Evolutionary conservation across 2,888 invertebrate species (phyloP), one percentile per base, ranked within the genome.

Genomic region (Yponomeuta plumbellus): DNA sequence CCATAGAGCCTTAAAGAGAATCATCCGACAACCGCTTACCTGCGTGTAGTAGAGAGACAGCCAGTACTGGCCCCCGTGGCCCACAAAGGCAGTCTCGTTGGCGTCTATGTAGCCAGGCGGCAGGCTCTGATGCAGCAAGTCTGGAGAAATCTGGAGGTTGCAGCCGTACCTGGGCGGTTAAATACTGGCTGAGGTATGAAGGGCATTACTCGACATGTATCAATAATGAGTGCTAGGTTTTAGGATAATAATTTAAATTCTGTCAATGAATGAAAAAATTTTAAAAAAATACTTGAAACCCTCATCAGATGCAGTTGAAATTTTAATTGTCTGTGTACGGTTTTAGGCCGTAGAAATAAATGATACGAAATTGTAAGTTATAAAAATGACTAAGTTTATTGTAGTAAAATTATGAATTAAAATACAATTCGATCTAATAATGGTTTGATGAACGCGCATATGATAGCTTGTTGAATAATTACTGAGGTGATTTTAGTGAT

Each of bases 11-110:
- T 56, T 20, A 17, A 56, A 20, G 17, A 20, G 1, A 17, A n/a
- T 0, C 17, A 34, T n/a, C n/a, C n/a, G 17, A 62, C 17, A 6
- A 2, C 34, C 6, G 39, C 44, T 58, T 72, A 88, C 90, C 86
- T 88, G 87, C 1, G 90, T 87, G 66, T 88, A 89, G 68, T 89
- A 91, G 0, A 91, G 76, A 13, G 90, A 78, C 0, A 91, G 81
- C 90, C 90, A 91, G 69, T 90, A 91, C 71, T 86, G 88, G 10
- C 90, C 90, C 0, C 90, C 90, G 69, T 89, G 88, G 0, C 90
- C 90, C 0, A 91, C 86, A 68, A 90, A 91, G 0, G 90, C 90
- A 0, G 90, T 89, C 68, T 89, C 89, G 66, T 90, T 90, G 20
- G 85, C 86, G 57, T 85, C 86, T 75, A 89, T 34, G 34, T 34